Evolutionary conservation across 2,888 invertebrate species (phyloP).

Genomic region (Heliothis peltigera): DNA sequence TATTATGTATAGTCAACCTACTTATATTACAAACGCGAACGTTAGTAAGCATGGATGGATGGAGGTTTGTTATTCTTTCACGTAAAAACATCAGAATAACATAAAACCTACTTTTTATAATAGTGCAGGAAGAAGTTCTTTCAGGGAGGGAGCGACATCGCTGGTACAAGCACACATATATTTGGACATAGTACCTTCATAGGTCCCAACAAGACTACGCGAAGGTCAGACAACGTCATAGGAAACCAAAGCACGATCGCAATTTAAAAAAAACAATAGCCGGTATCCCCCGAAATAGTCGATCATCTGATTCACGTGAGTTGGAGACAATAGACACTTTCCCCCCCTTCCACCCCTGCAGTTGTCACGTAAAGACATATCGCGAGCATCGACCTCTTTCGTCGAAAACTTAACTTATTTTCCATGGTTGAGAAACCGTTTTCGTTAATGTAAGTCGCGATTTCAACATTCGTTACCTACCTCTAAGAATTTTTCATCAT

Average conservation of each 20-base stretch:
- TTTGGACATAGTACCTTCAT: too few species aligned
- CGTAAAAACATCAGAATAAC: too few species aligned
- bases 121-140: too few species aligned
- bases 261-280: conserved; percentile 21
- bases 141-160: too few species aligned
- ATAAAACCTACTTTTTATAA: too few species aligned
- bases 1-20: too few species aligned
- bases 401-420: conserved; percentile 41
- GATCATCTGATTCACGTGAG: conserved; percentile 4
- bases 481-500: conserved; percentile 3
- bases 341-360: conserved; percentile 14
- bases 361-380: conserved; percentile 53
- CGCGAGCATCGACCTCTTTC: conserved; percentile 41
- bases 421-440: neutral
- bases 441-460: conserved; percentile 36
- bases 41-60: too few species aligned
- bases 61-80: too few species aligned
- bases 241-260: neutral
- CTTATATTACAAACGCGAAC: too few species aligned
- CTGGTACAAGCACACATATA: too few species aligned
- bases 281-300: conserved; percentile 19
- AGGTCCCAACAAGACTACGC: neutral
- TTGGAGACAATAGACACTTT: neutral
- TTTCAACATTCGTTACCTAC: too few species aligned
- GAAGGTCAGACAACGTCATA: neutral